These are phyloP conservation scores for Napeogenes inachia DNA, from an alignment of 2,888 invertebrate genomes.

Conservation along the genomic window DNA sequence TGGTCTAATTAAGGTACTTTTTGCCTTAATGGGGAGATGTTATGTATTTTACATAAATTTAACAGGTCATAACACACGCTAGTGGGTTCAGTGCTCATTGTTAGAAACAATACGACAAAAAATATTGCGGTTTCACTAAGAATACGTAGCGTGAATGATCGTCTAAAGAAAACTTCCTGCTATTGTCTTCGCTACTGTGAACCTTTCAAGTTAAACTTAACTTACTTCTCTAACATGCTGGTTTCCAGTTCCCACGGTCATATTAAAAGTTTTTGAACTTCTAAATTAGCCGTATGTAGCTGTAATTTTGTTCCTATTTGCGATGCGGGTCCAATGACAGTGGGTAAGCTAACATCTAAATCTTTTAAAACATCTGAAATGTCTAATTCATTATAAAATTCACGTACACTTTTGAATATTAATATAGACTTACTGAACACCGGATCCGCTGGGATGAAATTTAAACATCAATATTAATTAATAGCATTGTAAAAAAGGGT, in stretches of 20 bases:
- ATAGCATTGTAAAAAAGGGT: too few relatives aligned
- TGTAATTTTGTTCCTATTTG: background rate
- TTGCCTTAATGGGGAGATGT: too few relatives aligned
- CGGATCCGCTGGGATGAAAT: too few relatives aligned
- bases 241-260: constrained; percentile 45
- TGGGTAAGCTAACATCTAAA: background rate
- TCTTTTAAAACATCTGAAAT: too few relatives aligned
- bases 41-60: background rate
- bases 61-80: constrained; percentile 41
- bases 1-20: too few relatives aligned
- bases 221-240: constrained; percentile 31
- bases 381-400: too few relatives aligned
- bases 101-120: constrained; percentile 44
- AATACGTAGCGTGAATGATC: constrained; percentile 53
- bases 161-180: constrained; percentile 58
- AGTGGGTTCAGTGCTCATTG: constrained; percentile 45
- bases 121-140: constrained; percentile 40
- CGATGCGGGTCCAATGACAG: constrained; percentile 1
- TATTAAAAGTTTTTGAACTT: constrained; percentile 5
- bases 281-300: background rate
- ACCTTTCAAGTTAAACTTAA: constrained; percentile 41
- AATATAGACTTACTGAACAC: too few relatives aligned
- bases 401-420: too few relatives aligned
- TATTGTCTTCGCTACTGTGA: constrained; percentile 59
- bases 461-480: too few relatives aligned